phyloP scores from a whole-genome alignment of 2,113 vertebrate species.

The Marmota monax region DNA sequence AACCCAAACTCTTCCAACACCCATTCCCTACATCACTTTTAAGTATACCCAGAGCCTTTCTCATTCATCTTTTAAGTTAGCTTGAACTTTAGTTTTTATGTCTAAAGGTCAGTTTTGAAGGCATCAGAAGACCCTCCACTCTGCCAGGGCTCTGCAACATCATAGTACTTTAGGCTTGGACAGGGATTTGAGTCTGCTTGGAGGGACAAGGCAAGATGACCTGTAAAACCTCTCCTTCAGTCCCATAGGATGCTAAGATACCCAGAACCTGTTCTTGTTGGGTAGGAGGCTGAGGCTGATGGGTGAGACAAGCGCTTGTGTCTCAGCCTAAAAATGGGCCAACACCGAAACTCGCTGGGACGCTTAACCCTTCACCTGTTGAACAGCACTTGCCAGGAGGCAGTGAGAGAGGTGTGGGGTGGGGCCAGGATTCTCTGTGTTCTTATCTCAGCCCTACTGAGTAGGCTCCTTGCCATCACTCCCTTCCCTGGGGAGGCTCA shows the following conservation, averaged over 20 bases:
- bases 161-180: not conserved
- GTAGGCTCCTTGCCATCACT: constrained; percentile 55
- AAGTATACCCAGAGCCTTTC: not conserved
- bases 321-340: constrained; percentile 74
- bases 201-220: not conserved
- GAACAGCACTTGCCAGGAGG: constrained; percentile 32
- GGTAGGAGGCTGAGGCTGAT: constrained; percentile 61
- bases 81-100: not conserved
- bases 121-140: not conserved
- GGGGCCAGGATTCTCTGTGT: not conserved
- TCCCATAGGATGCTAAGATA: not conserved
- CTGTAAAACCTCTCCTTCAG: not conserved
- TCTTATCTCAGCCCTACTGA: constrained; percentile 63
- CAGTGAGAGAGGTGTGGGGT: constrained; percentile 62
- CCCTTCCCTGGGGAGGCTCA: constrained; percentile 67
- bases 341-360: constrained; percentile 75
- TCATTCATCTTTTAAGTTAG: constrained; percentile 1
- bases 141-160: not conserved
- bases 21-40: not conserved
- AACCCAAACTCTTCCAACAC: not conserved
- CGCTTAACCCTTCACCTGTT: constrained; percentile 51
- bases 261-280: constrained; percentile 38
- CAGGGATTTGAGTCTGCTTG: not conserved
- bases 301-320: constrained; percentile 61
- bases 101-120: not conserved